These are phyloP conservation scores for Mycetomoellerius zeteki DNA, from an alignment of 1,140 invertebrate species.

Conservation along the genomic window DNA sequence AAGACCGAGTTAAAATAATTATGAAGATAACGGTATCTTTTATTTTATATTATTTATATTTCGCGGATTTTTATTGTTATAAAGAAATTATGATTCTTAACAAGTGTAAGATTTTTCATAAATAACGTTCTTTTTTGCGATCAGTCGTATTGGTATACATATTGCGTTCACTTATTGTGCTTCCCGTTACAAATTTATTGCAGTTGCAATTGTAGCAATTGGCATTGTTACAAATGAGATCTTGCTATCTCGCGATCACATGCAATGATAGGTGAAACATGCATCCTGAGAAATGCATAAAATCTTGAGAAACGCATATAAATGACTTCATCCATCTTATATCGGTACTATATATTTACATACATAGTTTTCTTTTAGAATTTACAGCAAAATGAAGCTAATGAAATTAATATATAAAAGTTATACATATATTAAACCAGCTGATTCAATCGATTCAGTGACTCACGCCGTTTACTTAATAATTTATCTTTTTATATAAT, in stretches of 20 bases:
- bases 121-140: background rate
- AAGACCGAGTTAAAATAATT: background rate
- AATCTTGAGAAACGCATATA: slow-evolving; percentile 43
- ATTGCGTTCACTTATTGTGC: slow-evolving; percentile 2
- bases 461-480: background rate
- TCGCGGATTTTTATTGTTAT: background rate
- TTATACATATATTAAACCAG: background rate
- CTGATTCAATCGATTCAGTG: background rate
- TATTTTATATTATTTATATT: slow-evolving; percentile 13
- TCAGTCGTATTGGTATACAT: background rate
- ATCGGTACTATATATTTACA: slow-evolving; percentile 1
- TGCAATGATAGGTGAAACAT: slow-evolving; percentile 22
- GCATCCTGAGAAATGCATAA: slow-evolving; percentile 29
- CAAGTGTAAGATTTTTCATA: background rate
- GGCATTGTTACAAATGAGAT: slow-evolving; percentile 60
- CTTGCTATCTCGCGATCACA: slow-evolving; percentile 27
- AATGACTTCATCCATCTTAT: slow-evolving; percentile 23
- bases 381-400: background rate
- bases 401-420: background rate
- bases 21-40: background rate
- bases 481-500: background rate
- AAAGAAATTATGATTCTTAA: background rate
- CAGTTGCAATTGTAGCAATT: slow-evolving; percentile 35
- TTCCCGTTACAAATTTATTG: slow-evolving; percentile 34
- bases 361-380: background rate